Conservation (phyloP, 2,797 vertebrate genomes). For the Poeciliopsis paucimaculata region DNA sequence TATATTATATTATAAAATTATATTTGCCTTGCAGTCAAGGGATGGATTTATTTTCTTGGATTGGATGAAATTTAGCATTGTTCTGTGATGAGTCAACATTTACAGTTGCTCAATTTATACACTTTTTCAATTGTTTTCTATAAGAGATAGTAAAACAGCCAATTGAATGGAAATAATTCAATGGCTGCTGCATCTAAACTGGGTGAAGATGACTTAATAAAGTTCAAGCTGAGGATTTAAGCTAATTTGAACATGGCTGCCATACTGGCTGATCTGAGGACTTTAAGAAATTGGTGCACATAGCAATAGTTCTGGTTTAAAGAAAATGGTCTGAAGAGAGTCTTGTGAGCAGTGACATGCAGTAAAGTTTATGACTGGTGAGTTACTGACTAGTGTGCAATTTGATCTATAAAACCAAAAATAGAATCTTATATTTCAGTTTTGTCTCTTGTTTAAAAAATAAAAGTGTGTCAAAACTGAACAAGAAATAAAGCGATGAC, state of each 20-base stretch:
- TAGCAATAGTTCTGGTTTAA: not conserved
- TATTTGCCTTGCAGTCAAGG: slow-evolving; percentile 7
- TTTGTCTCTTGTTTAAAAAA: not conserved
- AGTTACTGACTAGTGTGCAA: not conserved
- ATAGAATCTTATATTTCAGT: too few species aligned
- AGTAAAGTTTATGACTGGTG: not conserved
- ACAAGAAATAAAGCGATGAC: not conserved
- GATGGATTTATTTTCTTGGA: slow-evolving; percentile 4
- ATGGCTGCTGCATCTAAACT: not conserved
- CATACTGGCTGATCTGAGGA: not conserved
- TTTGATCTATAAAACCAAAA: not conserved
- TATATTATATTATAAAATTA: not conserved
- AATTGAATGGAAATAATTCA: not conserved
- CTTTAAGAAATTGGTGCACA: not conserved
- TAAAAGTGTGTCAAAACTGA: not conserved
- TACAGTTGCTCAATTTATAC: not conserved
- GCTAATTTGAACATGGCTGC: not conserved
- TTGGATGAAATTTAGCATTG: slow-evolving; percentile 17
- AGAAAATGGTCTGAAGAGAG: not conserved
- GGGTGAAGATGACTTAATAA: not conserved
- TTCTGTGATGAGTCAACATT: slow-evolving; percentile 37
- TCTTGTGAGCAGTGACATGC: too few species aligned
- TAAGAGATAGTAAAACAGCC: not conserved
- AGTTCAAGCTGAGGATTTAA: not conserved
- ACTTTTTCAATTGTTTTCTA: not conserved